Evolutionary conservation across 2,888 invertebrate genomes (phyloP), one percentile per base, ranked within the genome.

Genomic region (Ormyrus pomaceus): DNA sequence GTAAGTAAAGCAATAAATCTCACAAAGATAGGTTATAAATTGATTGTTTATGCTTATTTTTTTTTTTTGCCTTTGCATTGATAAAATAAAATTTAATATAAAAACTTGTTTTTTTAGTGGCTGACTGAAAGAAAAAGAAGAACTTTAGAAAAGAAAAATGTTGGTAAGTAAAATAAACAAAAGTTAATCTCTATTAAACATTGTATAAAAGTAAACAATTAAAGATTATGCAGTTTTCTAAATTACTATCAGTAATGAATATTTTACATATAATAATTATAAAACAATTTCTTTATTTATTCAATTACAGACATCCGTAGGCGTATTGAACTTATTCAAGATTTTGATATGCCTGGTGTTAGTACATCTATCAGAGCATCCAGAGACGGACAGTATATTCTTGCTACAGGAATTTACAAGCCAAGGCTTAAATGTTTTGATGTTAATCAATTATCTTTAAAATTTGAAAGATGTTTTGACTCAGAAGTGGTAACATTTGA

Each of bases 291-390:
- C 62, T 59, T 76, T 34, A 72, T 81, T 64, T 76, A 34, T 82
- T 62, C 45, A 62, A 59, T 84, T 88, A 85, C 84, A 93, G 98
- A 98, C 89, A 93, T 99, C 68, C 93, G 98, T 84, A 93, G 96
- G 85, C 93, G 98, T 87, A 97, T 99, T 86, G 97, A 99, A 91
- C 94, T 99, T 61, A 97, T 99, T 84, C 99, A 99, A 91, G 99
- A 99, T 89, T 99, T 99, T 93, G 97, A 98, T 86, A 99, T 99
- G 99, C 99, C 99, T 48, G 97, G 95, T 69, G 94, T 99, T 0
- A 98, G 98, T 88, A 95, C 95, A 19, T 94, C 94, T 72, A 93
- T 99, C 46, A 93, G 94, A 87, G 93, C 97, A 83, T 96, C 99
- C 8, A 95, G 94, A 85, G 99, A 99, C 92, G 96, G 97, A 19